These are phyloP conservation scores for Scrobipalpa atriplicella DNA, from an alignment of 2,888 invertebrate species.

Conservation along the genomic window DNA sequence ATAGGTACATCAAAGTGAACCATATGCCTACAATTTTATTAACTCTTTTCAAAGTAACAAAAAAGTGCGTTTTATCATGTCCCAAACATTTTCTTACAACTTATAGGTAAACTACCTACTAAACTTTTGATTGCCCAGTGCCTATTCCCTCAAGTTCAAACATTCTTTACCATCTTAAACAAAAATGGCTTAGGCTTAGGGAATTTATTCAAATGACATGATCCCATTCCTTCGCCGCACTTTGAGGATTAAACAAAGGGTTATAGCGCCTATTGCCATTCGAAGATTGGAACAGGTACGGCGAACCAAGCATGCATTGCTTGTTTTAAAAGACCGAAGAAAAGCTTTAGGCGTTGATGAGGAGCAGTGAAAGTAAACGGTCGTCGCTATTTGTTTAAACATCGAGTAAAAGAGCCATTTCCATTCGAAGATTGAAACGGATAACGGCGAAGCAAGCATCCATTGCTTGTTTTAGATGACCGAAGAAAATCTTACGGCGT, in stretches of 20 bases:
- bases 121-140: constrained; percentile 16
- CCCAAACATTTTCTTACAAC: constrained; percentile 1
- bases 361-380: neutral
- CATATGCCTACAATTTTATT: too few relatives aligned
- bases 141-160: constrained; percentile 9
- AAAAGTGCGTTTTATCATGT: too few relatives aligned
- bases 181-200: constrained; percentile 22
- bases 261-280: neutral
- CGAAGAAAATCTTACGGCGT: neutral
- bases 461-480: neutral
- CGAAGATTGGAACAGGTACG: neutral
- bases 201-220: constrained; percentile 44
- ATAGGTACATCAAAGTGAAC: too few relatives aligned
- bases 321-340: neutral
- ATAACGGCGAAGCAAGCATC: neutral
- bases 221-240: constrained; percentile 40
- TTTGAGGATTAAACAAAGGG: constrained; percentile 12
- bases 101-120: too few relatives aligned
- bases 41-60: too few relatives aligned
- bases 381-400: neutral
- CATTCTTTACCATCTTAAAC: constrained; percentile 20
- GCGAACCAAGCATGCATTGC: neutral
- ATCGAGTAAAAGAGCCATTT: constrained; percentile 3
- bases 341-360: neutral
- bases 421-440: neutral